Conservation (phyloP, 2,888 invertebrate genomes). For the Cartodere bifasciata region DNA sequence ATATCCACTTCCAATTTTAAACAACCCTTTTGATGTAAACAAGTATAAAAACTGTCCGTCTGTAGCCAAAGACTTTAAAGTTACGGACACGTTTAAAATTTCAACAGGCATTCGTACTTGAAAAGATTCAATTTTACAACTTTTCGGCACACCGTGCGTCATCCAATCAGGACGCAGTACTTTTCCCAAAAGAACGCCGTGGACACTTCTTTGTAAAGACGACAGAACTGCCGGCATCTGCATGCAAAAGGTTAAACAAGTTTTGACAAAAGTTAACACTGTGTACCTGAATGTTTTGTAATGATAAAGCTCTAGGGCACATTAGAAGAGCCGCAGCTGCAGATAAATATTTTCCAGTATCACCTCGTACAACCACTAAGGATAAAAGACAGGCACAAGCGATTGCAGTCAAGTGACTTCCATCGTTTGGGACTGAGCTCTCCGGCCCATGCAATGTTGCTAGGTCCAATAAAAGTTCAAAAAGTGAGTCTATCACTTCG, state of each 20-base stretch:
- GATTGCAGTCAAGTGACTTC: constrained; percentile 66
- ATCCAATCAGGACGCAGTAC: constrained; percentile 79
- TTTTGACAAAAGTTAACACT: too few relatives aligned
- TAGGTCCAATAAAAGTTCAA: constrained; percentile 71
- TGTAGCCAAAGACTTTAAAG: constrained; percentile 58
- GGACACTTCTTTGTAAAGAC: constrained; percentile 76
- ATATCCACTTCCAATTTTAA: constrained; percentile 92
- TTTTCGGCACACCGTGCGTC: constrained; percentile 72
- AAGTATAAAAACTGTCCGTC: constrained; percentile 87
- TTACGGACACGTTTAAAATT: constrained; percentile 36
- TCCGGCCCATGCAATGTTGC: constrained; percentile 56
- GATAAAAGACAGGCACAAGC: constrained; percentile 88
- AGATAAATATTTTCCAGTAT: constrained; percentile 78
- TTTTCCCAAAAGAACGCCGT: constrained; percentile 76
- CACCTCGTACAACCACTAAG: constrained; percentile 83
- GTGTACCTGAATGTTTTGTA: constrained; percentile 73
- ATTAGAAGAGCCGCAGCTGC: constrained; percentile 80
- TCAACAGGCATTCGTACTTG: constrained; percentile 41
- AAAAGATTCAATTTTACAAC: constrained; percentile 58
- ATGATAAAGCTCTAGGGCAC: constrained; percentile 63
- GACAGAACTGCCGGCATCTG: constrained; percentile 77
- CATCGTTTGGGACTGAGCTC: constrained; percentile 45
- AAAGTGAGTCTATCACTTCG: constrained; percentile 65
- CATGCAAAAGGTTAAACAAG: constrained; percentile 19
- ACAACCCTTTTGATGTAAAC: constrained; percentile 68